Percentiles rank a stretch among this genome's conserved stretches.
Conservation (phyloP, 2,797 vertebrate species). For the Chelon auratus region DNA sequence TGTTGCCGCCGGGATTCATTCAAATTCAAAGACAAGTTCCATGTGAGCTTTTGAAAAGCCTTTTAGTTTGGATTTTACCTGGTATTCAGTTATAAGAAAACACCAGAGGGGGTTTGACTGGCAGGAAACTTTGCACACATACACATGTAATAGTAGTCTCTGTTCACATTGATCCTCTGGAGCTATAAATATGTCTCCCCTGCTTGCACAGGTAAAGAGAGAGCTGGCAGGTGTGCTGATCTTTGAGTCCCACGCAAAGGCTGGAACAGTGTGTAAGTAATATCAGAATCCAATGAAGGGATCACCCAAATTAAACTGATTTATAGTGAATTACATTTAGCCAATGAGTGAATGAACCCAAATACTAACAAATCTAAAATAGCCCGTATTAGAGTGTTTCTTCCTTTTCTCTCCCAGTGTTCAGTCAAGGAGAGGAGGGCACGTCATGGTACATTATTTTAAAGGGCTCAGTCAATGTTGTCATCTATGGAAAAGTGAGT, state of each 20-base stretch:
- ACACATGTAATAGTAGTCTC: background rate
- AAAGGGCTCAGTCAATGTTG: conserved; percentile 98
- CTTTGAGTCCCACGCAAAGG: conserved; percentile 96
- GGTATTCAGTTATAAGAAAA: background rate
- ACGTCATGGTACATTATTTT: conserved; percentile 99
- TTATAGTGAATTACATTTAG: background rate
- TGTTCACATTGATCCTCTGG: conserved; percentile 11
- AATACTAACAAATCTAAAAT: no score
- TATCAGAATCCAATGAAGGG: no score
- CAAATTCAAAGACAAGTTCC: background rate
- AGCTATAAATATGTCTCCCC: background rate
- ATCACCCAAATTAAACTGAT: background rate
- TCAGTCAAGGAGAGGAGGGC: conserved; percentile 99
- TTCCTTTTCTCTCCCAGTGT: conserved; percentile 85
- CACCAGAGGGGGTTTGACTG: background rate
- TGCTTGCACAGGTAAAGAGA: conserved; percentile 90
- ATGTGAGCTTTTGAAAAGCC: background rate
- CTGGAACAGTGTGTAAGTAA: conserved; percentile 97
- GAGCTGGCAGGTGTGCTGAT: conserved; percentile 95
- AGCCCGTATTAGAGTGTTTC: background rate
- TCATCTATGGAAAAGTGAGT: conserved; percentile 98
- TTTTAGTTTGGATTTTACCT: background rate
- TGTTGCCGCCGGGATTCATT: background rate
- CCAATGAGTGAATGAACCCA: background rate
- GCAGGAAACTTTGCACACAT: background rate